Conservation (phyloP, 2,888 invertebrate species). For the Diarsia dahlii region DNA sequence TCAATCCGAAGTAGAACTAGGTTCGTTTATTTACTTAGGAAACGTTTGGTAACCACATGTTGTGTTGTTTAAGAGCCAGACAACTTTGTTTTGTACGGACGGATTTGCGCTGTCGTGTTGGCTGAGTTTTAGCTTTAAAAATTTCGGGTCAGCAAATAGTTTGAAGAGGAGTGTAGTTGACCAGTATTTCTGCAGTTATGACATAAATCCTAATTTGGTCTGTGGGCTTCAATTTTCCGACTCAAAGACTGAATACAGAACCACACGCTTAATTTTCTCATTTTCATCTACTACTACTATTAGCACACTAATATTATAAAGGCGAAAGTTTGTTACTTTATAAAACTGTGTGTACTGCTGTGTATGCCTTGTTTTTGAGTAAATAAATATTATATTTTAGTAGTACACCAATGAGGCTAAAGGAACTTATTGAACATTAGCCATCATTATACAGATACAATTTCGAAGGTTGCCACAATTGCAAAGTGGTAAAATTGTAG, state of each 20-base stretch:
- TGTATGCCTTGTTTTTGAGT: too few relatives aligned
- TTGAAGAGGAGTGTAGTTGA: neutral
- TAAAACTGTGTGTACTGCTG: too few relatives aligned
- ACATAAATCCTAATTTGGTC: neutral
- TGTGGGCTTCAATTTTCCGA: neutral
- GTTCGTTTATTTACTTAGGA: conserved; percentile 77
- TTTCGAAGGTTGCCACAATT: too few relatives aligned
- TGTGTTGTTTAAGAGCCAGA: conserved; percentile 66
- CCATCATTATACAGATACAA: too few relatives aligned
- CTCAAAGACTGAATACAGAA: neutral
- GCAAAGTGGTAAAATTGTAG: neutral
- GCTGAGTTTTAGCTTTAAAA: conserved; percentile 33
- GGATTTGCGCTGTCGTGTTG: conserved; percentile 34
- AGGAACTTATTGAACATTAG: too few relatives aligned
- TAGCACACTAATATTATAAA: too few relatives aligned
- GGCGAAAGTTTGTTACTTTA: too few relatives aligned
- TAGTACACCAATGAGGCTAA: too few relatives aligned
- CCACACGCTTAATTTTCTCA: too few relatives aligned
- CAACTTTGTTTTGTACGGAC: conserved; percentile 46
- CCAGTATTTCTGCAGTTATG: neutral
- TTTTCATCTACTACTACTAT: neutral
- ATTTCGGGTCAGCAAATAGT: neutral
- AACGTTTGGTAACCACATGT: conserved; percentile 77
- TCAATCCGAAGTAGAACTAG: conserved; percentile 54
- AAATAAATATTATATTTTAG: too few relatives aligned